These are phyloP conservation scores for Syrista parreyssii DNA, from an alignment of 2,888 invertebrate genomes.

Conservation along the genomic window DNA sequence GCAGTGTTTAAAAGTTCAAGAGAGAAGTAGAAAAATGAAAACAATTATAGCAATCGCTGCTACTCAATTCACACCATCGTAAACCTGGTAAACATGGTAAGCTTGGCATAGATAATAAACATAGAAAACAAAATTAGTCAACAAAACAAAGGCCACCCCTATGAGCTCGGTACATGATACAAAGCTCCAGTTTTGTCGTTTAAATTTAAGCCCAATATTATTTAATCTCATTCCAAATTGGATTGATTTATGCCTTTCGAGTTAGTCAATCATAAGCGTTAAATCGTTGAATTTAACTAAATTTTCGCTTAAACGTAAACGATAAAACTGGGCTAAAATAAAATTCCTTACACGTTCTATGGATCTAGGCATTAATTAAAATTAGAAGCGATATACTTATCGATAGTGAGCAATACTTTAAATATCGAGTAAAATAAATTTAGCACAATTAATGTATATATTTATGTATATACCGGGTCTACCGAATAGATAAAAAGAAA, in stretches of 20 bases:
- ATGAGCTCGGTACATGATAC: constrained; percentile 22
- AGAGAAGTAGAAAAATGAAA: not conserved
- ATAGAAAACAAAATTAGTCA: constrained; percentile 13
- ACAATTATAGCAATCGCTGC: not conserved
- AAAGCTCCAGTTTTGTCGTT: constrained; percentile 11
- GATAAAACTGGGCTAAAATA: not conserved
- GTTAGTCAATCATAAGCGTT: not conserved
- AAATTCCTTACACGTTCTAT: constrained; percentile 7
- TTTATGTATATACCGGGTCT: constrained; percentile 8
- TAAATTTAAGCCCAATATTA: not conserved
- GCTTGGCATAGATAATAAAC: not conserved
- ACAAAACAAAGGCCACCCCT: constrained; percentile 7
- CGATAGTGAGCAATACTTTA: constrained; percentile 8
- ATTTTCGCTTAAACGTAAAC: not conserved
- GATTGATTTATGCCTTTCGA: too few species aligned
- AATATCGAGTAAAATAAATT: constrained; percentile 22
- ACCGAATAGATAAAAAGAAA: constrained; percentile 23
- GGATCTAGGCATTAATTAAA: constrained; percentile 12
- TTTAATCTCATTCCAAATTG: not conserved
- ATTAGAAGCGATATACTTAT: constrained; percentile 28
- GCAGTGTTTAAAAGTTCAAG: not conserved
- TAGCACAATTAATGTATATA: constrained; percentile 6
- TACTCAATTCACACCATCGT: constrained; percentile 2
- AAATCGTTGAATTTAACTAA: not conserved
- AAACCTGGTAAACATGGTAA: not conserved